A percentile compares a stretch with the other conserved stretches of the same genome.
These are phyloP conservation scores for Azorinus chamasolen DNA, from an alignment of 2,888 invertebrate species.

Conservation along the genomic window DNA sequence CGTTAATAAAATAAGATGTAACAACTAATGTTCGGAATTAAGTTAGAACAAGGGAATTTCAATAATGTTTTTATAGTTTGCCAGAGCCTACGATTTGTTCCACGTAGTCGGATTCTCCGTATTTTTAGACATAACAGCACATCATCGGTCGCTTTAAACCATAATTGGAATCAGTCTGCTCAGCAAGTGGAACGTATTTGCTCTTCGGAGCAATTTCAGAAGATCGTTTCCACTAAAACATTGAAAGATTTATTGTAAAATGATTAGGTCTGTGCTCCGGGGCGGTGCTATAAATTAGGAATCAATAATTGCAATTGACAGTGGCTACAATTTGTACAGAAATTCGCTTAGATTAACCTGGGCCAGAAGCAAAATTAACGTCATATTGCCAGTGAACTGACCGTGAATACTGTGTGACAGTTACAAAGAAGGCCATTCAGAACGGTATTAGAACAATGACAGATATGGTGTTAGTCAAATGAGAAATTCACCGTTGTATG, in stretches of 20 bases:
- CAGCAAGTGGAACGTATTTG: constrained; percentile 55
- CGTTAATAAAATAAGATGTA: too few relatives aligned
- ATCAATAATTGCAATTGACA: constrained; percentile 39
- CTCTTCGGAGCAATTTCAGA: constrained; percentile 50
- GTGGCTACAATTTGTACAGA: constrained; percentile 12
- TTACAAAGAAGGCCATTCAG: too few relatives aligned
- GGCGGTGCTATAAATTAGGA: constrained; percentile 45
- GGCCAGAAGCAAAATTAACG: too few relatives aligned
- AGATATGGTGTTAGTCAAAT: too few relatives aligned
- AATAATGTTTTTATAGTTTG: constrained; percentile 55
- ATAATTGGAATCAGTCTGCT: constrained; percentile 55
- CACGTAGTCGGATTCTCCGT: constrained; percentile 36
- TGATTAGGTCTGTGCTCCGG: constrained; percentile 49
- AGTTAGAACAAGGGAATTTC: constrained; percentile 15
- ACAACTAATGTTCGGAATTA: too few relatives aligned
- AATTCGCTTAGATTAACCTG: too few relatives aligned
- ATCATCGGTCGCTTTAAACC: constrained; percentile 36
- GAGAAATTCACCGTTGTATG: too few relatives aligned
- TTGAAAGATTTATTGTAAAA: constrained; percentile 56
- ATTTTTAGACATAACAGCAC: constrained; percentile 40
- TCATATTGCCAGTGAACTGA: too few relatives aligned
- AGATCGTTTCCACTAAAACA: constrained; percentile 34
- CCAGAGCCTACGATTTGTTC: constrained; percentile 50
- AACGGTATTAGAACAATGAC: too few relatives aligned
- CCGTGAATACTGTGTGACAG: too few relatives aligned